A percentile compares a stretch with the other conserved stretches of the same genome.
phyloP scores from a whole-genome alignment of 2,888 invertebrate species.

The Anodontia alba region DNA sequence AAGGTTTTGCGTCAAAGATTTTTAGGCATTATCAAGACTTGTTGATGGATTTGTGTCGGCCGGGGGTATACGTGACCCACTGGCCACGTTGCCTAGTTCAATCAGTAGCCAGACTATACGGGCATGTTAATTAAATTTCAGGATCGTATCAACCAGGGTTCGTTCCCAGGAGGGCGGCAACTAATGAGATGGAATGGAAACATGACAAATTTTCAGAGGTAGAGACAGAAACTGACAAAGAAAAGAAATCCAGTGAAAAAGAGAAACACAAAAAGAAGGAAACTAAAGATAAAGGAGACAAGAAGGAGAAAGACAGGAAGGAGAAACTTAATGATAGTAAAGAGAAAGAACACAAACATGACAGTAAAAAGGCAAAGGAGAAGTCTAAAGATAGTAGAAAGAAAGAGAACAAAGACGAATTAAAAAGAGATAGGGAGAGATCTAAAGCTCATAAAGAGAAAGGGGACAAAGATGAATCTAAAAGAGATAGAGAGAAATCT shows the following conservation, averaged over 20 bases:
- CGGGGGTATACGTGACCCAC: too few species aligned
- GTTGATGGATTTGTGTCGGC: too few species aligned
- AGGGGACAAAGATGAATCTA: too few species aligned
- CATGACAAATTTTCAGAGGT: constrained; percentile 56
- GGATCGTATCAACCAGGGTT: neutral
- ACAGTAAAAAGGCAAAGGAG: neutral
- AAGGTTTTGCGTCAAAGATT: too few species aligned
- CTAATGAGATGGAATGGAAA: constrained; percentile 52
- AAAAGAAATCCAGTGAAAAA: constrained; percentile 8
- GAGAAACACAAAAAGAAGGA: neutral
- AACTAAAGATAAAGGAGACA: neutral
- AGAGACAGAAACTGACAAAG: neutral
- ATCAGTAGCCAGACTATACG: too few species aligned
- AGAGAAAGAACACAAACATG: neutral
- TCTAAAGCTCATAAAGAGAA: neutral
- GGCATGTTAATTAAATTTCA: too few species aligned
- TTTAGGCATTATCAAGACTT: too few species aligned
- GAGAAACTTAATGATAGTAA: neutral
- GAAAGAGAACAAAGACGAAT: neutral
- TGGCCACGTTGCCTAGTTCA: too few species aligned
- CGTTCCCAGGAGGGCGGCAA: neutral
- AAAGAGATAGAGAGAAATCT: neutral
- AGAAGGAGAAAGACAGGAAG: neutral
- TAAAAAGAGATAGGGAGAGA: neutral
- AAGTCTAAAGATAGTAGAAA: neutral